Evolutionary conservation across 2,113 vertebrate species (phyloP).

Genomic region (Festucalex cinctus): DNA sequence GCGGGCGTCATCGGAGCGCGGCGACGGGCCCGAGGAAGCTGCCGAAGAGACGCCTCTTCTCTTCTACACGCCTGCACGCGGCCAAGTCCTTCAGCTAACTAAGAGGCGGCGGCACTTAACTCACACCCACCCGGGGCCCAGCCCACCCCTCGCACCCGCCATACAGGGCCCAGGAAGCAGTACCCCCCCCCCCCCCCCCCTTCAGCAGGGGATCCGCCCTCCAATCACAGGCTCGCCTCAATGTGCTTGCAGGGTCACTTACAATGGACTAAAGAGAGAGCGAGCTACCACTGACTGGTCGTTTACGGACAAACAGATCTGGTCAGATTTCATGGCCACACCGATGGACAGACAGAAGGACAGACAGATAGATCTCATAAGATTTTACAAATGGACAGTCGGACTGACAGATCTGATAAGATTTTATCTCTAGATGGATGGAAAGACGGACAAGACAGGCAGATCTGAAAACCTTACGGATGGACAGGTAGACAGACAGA

Average conservation of each 20-base stretch:
- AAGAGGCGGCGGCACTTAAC: neutral
- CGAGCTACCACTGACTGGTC: neutral
- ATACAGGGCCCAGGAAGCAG: neutral
- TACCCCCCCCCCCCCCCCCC: neutral
- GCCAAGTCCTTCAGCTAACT: neutral
- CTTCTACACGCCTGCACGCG: neutral
- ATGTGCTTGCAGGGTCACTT: neutral
- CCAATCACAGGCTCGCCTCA: neutral
- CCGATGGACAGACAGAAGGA: neutral
- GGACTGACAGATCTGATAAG: too few relatives aligned
- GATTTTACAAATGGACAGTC: too few relatives aligned
- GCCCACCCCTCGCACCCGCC: too few relatives aligned
- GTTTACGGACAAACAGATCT: neutral
- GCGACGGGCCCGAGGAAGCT: neutral
- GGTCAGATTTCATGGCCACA: too few relatives aligned
- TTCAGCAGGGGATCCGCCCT: neutral
- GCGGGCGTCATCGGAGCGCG: slow-evolving; percentile 67
- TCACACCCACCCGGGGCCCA: neutral
- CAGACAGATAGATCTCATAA: neutral
- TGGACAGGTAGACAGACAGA: too few relatives aligned
- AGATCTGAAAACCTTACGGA: too few relatives aligned
- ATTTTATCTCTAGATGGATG: too few relatives aligned
- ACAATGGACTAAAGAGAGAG: neutral
- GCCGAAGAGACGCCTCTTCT: neutral
- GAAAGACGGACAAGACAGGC: too few relatives aligned